Percentiles rank a stretch among this genome's conserved stretches.
Evolutionary conservation across 2,113 vertebrate genomes (phyloP).

Genomic region (Hiodon alosoides): DNA sequence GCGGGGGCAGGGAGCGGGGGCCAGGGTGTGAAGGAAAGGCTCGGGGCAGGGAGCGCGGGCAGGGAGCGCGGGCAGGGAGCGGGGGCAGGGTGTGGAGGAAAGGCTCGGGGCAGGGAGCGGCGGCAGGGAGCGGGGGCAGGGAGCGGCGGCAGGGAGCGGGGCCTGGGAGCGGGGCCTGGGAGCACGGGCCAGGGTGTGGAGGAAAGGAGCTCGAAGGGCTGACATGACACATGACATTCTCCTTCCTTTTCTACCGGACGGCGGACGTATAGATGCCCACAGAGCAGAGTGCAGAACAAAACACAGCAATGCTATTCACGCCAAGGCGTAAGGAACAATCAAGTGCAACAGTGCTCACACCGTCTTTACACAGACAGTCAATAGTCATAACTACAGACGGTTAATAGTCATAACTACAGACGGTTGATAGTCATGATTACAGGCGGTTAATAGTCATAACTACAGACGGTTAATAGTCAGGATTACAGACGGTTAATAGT

Average conservation of each 20-base stretch:
- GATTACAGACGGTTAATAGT: too few species aligned
- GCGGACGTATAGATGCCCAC: not conserved
- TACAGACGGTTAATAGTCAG: too few species aligned
- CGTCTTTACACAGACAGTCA: not conserved
- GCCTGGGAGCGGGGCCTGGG: too few species aligned
- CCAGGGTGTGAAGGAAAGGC: not conserved
- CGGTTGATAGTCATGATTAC: too few species aligned
- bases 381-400: too few species aligned
- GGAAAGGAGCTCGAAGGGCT: slow-evolving; percentile 20
- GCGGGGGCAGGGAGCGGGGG: not conserved
- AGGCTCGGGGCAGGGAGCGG: not conserved
- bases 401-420: too few species aligned
- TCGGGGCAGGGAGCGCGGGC: not conserved
- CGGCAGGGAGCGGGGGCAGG: not conserved
- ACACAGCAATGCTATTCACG: too few species aligned
- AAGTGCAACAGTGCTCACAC: not conserved
- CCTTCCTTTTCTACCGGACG: slow-evolving; percentile 19
- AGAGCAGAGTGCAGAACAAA: too few species aligned
- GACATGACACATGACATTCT: slow-evolving; percentile 9
- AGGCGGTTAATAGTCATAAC: too few species aligned
- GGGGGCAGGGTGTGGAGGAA: not conserved
- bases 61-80: not conserved
- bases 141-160: not conserved
- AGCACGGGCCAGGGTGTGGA: not conserved
- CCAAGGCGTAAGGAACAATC: too few species aligned